These are phyloP conservation scores for Beris chalybata DNA, from an alignment of 2,888 invertebrate species.

Conservation along the genomic window DNA sequence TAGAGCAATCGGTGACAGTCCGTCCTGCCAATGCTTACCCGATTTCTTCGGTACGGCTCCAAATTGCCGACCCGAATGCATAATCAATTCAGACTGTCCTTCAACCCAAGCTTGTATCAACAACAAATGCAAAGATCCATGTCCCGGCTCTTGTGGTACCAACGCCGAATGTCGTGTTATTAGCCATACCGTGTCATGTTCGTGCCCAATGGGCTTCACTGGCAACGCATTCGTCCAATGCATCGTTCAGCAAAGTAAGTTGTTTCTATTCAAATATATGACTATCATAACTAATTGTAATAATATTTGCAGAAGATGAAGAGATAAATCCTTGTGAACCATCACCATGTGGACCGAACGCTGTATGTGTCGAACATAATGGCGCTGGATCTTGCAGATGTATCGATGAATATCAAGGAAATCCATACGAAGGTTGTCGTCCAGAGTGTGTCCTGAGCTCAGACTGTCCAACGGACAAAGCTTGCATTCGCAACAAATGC, in stretches of 20 bases:
- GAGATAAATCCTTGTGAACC: constrained; percentile 77
- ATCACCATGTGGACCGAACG: constrained; percentile 85
- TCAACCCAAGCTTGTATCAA: constrained; percentile 77
- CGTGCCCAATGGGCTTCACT: constrained; percentile 72
- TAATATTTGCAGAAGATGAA: constrained; percentile 47
- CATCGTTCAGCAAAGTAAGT: constrained; percentile 56
- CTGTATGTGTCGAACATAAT: constrained; percentile 73
- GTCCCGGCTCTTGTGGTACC: constrained; percentile 78
- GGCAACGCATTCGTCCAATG: constrained; percentile 86
- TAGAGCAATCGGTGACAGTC: constrained; percentile 64
- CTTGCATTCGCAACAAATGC: constrained; percentile 83
- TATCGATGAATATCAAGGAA: constrained; percentile 78
- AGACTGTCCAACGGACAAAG: constrained; percentile 80
- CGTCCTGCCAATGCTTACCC: constrained; percentile 76
- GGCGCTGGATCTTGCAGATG: constrained; percentile 81
- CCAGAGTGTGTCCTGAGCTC: constrained; percentile 86
- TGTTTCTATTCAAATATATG: neutral
- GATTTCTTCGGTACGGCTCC: constrained; percentile 79
- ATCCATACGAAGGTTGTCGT: constrained; percentile 83
- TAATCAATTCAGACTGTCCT: constrained; percentile 79
- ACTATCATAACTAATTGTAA: constrained; percentile 14
- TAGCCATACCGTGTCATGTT: constrained; percentile 79
- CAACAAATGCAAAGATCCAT: constrained; percentile 79
- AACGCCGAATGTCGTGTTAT: constrained; percentile 79
- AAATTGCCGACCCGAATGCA: constrained; percentile 80